phyloP scores from a whole-genome alignment of 2,797 vertebrate species.

The Cyclura pinguis region DNA sequence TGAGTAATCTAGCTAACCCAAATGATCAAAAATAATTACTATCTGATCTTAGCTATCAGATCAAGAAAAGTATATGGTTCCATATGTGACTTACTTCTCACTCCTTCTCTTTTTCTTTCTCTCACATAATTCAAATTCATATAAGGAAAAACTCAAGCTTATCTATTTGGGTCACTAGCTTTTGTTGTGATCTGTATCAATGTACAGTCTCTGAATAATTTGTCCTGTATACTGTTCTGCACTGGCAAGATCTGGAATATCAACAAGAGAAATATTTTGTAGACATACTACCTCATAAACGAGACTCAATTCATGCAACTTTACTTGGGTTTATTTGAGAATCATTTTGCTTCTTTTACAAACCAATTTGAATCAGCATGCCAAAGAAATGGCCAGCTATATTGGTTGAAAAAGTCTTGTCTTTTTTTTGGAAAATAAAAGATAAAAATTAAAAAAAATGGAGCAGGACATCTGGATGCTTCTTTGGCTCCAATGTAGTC shows the following conservation, averaged over 20 bases:
- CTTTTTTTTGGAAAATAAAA: too few relatives aligned
- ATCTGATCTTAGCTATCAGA: constrained; percentile 14
- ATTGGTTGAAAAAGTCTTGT: too few relatives aligned
- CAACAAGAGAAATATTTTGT: background rate
- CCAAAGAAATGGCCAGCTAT: background rate
- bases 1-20: constrained; percentile 17
- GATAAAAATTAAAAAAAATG: too few relatives aligned
- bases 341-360: background rate
- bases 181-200: background rate
- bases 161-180: constrained; percentile 2
- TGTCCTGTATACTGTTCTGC: background rate
- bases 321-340: background rate
- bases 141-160: background rate
- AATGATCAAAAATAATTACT: background rate
- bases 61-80: background rate
- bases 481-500: too few relatives aligned
- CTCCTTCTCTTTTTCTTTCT: background rate
- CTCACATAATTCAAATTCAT: background rate
- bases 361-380: background rate
- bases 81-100: background rate
- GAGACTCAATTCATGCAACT: background rate
- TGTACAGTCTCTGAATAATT: background rate
- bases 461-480: too few relatives aligned
- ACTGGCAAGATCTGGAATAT: background rate
- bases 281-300: background rate